phyloP scores from a whole-genome alignment of 23 tunicate species.

The Aplidium turbinatum region DNA sequence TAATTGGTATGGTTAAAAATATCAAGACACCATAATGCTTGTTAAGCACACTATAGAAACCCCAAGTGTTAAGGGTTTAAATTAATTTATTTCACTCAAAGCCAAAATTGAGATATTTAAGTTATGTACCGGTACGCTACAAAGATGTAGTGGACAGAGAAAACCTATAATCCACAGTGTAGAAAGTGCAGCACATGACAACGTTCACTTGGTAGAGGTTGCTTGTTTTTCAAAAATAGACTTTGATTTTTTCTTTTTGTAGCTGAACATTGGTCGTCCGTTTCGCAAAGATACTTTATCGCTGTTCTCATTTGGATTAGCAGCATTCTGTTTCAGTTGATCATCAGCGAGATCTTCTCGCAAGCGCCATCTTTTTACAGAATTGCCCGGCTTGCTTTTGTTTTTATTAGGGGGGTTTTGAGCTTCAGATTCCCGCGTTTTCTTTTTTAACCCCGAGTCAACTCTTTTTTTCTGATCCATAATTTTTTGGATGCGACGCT shows the following conservation, averaged over 20 bases:
- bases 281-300: not conserved
- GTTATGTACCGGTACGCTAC: no score
- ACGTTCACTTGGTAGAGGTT: no score
- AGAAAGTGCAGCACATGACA: no score
- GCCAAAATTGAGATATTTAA: no score
- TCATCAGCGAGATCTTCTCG: slow-evolving; percentile 9
- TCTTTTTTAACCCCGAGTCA: slow-evolving; percentile 57
- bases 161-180: no score
- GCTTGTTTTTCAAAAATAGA: slow-evolving; percentile 58
- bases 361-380: slow-evolving; percentile 44
- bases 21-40: no score
- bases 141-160: no score
- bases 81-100: no score
- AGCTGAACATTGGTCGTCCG: slow-evolving; percentile 46
- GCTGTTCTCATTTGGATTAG: not conserved
- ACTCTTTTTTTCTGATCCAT: slow-evolving; percentile 67
- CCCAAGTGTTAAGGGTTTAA: no score
- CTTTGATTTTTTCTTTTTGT: slow-evolving; percentile 60
- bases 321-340: not conserved
- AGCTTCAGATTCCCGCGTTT: slow-evolving; percentile 12
- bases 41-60: no score
- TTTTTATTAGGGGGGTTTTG: not conserved
- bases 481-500: slow-evolving; percentile 69
- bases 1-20: no score
- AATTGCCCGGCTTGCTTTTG: not conserved